A percentile compares a stretch with the other conserved stretches of the same genome.
Evolutionary conservation across 2,797 vertebrate species (phyloP).

Genomic region (Phalanger gymnotis): DNA sequence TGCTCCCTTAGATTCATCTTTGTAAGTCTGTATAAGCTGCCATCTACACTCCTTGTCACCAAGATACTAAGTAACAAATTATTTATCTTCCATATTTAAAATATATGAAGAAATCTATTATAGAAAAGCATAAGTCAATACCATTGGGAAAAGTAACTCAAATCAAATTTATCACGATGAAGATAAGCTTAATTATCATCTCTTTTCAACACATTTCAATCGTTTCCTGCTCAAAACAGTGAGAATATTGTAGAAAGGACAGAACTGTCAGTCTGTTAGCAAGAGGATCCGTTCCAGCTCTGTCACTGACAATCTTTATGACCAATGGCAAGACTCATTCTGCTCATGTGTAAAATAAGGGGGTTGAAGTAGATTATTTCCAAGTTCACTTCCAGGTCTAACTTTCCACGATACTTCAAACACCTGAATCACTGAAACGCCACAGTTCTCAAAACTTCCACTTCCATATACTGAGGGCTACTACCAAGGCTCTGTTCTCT

Average conservation of each 20-base stretch:
- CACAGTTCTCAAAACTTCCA: constrained; percentile 28
- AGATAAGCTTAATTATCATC: constrained; percentile 43
- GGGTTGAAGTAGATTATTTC: not conserved
- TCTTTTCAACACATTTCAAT: constrained; percentile 45
- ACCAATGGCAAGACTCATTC: not conserved
- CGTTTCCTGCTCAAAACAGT: constrained; percentile 42
- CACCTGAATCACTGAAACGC: not conserved
- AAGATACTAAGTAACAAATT: constrained; percentile 44
- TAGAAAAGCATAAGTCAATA: constrained; percentile 52
- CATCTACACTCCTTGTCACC: constrained; percentile 21
- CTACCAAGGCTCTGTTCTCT: constrained; percentile 22
- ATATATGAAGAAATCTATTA: constrained; percentile 51
- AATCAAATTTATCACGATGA: constrained; percentile 55
- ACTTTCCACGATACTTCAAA: constrained; percentile 40
- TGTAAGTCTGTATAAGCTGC: not conserved
- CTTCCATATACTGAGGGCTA: constrained; percentile 18
- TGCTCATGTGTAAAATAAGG: not conserved
- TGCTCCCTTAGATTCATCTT: not conserved
- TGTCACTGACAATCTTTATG: constrained; percentile 1
- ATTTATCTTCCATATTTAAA: constrained; percentile 70
- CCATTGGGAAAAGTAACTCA: constrained; percentile 42
- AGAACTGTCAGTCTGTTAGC: constrained; percentile 10
- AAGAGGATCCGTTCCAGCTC: constrained; percentile 32
- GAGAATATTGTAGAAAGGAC: constrained; percentile 14
- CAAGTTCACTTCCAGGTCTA: not conserved